Percentiles rank a stretch among this genome's conserved stretches.
Evolutionary conservation across 2,113 vertebrate species (phyloP).

Genomic region (Oryzias javanicus): DNA sequence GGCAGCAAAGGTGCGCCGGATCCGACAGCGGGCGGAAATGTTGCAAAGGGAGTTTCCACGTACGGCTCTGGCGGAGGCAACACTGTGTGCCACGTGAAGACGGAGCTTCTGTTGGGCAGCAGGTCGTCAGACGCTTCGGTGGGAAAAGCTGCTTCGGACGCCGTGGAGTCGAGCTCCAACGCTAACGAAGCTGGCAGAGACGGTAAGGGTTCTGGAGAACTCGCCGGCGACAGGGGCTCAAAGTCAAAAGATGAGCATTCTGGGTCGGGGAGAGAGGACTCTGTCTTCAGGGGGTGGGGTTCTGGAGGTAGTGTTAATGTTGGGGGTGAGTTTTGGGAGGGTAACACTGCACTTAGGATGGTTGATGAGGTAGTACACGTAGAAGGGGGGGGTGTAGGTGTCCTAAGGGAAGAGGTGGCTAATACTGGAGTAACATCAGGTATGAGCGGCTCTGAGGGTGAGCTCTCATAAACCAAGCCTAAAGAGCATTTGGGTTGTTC

Average conservation of each 20-base stretch:
- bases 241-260: slow-evolving; percentile 54
- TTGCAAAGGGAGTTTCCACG: slow-evolving; percentile 29
- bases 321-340: neutral
- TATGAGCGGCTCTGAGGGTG: neutral
- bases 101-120: neutral
- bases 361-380: neutral
- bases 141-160: slow-evolving; percentile 1
- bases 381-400: slow-evolving; percentile 3
- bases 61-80: slow-evolving; percentile 50
- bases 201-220: slow-evolving; percentile 57
- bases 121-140: neutral
- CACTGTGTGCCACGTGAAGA: slow-evolving; percentile 69
- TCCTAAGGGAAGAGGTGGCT: neutral
- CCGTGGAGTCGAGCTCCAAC: slow-evolving; percentile 13
- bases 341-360: slow-evolving; percentile 14
- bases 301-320: slow-evolving; percentile 18
- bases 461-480: slow-evolving; percentile 1
- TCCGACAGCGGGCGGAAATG: slow-evolving; percentile 35
- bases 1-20: slow-evolving; percentile 19
- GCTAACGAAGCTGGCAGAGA: slow-evolving; percentile 24
- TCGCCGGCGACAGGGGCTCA: slow-evolving; percentile 51
- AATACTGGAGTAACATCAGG: slow-evolving; percentile 21
- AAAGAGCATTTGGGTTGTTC: neutral
- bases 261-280: slow-evolving; percentile 34
- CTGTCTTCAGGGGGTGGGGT: neutral